These are phyloP conservation scores for Rissa tridactyla DNA, from an alignment of 2,113 vertebrate species.

Conservation along the genomic window DNA sequence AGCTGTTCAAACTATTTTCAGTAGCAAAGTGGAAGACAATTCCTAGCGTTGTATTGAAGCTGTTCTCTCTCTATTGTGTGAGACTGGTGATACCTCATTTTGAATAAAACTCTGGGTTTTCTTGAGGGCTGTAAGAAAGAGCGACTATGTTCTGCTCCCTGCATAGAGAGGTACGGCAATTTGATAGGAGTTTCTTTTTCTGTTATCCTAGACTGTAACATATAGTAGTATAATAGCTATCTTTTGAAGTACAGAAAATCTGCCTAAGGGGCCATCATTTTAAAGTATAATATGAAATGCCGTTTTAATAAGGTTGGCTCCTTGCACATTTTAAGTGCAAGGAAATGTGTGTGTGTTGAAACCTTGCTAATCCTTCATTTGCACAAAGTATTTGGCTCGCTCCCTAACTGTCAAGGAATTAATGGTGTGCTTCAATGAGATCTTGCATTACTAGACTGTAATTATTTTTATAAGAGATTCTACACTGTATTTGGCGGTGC, in stretches of 20 bases:
- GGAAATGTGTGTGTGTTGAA: background rate
- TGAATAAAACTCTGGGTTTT: background rate
- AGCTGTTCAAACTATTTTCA: background rate
- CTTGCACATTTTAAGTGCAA: background rate
- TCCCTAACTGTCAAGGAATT: slow-evolving; percentile 25
- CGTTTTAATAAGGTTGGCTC: slow-evolving; percentile 24
- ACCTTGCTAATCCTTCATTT: slow-evolving; percentile 42
- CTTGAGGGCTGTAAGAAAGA: background rate
- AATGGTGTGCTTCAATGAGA: background rate
- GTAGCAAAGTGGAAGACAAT: background rate
- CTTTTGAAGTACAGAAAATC: slow-evolving; percentile 17
- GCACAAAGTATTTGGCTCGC: background rate
- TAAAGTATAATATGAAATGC: background rate
- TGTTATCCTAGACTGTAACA: background rate
- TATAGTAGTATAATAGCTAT: background rate
- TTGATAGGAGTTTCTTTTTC: background rate
- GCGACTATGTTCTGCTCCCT: background rate
- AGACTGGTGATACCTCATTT: background rate
- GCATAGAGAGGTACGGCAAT: background rate
- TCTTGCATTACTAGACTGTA: background rate
- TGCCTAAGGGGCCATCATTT: background rate
- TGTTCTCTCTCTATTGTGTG: background rate
- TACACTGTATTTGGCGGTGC: background rate
- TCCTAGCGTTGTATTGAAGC: background rate
- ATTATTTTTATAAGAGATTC: slow-evolving; percentile 9